A percentile compares a stretch with the other conserved stretches of the same genome.
Evolutionary conservation across 2,888 invertebrate genomes (phyloP).

Genomic region (Ophion ellenae): DNA sequence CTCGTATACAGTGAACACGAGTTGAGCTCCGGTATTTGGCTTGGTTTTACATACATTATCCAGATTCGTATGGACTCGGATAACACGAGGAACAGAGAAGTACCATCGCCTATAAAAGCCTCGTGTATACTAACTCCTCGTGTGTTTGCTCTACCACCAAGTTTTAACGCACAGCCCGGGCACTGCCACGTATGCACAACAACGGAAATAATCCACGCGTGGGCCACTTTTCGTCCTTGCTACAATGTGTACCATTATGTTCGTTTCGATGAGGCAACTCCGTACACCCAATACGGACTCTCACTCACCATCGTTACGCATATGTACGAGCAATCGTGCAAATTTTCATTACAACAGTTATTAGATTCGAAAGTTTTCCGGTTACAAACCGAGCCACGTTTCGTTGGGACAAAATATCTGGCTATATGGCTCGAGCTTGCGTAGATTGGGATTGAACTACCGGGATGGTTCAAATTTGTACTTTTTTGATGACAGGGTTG

Average conservation of each 20-base stretch:
- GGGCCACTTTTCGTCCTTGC: slow-evolving; percentile 35
- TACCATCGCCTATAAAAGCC: slow-evolving; percentile 31
- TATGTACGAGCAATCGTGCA: background rate
- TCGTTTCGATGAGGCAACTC: slow-evolving; percentile 31
- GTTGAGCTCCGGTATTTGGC: slow-evolving; percentile 58
- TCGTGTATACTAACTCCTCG: slow-evolving; percentile 38
- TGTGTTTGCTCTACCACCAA: slow-evolving; percentile 53
- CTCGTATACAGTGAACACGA: slow-evolving; percentile 38
- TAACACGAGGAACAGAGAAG: slow-evolving; percentile 13
- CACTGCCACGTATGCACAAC: slow-evolving; percentile 24
- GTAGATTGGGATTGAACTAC: too few relatives aligned
- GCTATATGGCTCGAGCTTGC: background rate
- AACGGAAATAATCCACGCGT: slow-evolving; percentile 36
- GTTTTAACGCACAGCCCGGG: slow-evolving; percentile 41
- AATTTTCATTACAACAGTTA: slow-evolving; percentile 39
- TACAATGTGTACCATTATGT: slow-evolving; percentile 30
- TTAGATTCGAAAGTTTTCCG: slow-evolving; percentile 22
- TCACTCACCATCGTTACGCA: slow-evolving; percentile 10
- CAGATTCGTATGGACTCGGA: slow-evolving; percentile 40
- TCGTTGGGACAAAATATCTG: background rate
- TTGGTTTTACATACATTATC: slow-evolving; percentile 65
- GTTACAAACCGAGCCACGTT: background rate
- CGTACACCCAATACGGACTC: background rate
- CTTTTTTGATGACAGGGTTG: too few relatives aligned
- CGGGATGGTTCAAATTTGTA: too few relatives aligned